Base-by-base conservation (phyloP, 1,140 invertebrate species). In the Lucilia sericata region DNA sequence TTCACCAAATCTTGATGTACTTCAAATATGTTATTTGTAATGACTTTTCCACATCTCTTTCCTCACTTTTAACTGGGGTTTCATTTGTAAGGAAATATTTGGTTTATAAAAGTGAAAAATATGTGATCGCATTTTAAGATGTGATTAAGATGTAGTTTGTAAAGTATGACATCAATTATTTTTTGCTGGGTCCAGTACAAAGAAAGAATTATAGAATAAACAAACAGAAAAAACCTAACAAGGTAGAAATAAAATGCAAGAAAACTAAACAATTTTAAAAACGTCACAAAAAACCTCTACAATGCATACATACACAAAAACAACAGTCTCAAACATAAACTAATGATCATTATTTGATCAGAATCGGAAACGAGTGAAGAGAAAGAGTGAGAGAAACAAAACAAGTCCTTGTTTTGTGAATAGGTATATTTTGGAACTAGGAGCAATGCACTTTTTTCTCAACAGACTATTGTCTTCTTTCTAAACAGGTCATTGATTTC, bases 401-500 rank as follows among this genome's bases (percentile, higher is more conserved):
- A 21, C 9, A 80, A 25, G 36, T 78, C 75, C 42, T 47, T 42
- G n/a, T 76, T 36, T 36, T 65, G 60, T 65, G n/a, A 14, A 30
- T 30, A 30, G 1, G 25, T 30, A 30, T 30, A 2, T 30, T 30
- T 70, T 3, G 19, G 19, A 70, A 21, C 10, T 3, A 70, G 19
- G 65, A 25, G 19, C 21, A 12, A 70, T 70, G 65, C 3, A 70
- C n/a, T 70, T 70, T 19, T 19, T n/a, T 19, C 25, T 19, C 19
- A 7, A 5, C n/a, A 70, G 10, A 19, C 9, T 21, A 12, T 47
- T 49, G 17, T 80, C n/a, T 80, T 25, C 42, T 80, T 49, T 49
- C 42, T 80, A 80, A 80, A 80, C 76, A 80, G 76, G 76, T 80
- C 76, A 80, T 49, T 80, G 76, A 80, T 80, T 80, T 80, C 36